These are phyloP conservation scores for Epinephelus moara DNA, from an alignment of 2,113 vertebrate genomes.

Conservation along the genomic window DNA sequence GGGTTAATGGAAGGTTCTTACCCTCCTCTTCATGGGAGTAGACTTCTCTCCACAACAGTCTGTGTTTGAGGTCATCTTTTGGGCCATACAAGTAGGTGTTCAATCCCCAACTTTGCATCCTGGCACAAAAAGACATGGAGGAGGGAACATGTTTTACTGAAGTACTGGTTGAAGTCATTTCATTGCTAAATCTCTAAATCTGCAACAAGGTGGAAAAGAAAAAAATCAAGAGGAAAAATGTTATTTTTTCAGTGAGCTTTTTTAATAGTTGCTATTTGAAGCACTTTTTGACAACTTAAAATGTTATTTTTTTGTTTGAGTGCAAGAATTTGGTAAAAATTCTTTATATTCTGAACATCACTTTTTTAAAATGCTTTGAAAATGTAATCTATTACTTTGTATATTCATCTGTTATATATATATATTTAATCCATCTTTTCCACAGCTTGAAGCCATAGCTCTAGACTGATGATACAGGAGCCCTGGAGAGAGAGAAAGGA, in stretches of 20 bases:
- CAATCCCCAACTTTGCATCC: constrained; percentile 86
- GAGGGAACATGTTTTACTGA: neutral
- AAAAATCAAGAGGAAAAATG: neutral
- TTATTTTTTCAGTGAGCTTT: neutral
- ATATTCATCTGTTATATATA: neutral
- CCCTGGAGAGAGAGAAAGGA: neutral
- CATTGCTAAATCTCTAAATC: neutral
- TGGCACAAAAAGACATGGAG: constrained; percentile 40
- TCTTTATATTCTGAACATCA: neutral
- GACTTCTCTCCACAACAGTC: constrained; percentile 90
- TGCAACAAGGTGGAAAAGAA: neutral
- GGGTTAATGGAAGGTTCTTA: constrained; percentile 52
- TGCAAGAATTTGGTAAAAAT: neutral
- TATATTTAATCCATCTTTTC: no score
- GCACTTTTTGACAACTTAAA: neutral
- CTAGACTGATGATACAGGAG: neutral
- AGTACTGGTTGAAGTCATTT: neutral
- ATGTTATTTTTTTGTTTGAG: neutral
- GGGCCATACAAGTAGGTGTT: constrained; percentile 91
- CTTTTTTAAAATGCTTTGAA: neutral
- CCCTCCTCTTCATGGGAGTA: constrained; percentile 90
- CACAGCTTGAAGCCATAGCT: neutral
- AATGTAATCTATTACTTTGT: neutral
- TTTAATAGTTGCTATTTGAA: neutral
- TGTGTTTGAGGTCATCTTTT: constrained; percentile 92